phyloP scores from a whole-genome alignment of 1,140 invertebrate genomes.

The Calliphora vicina region DNA sequence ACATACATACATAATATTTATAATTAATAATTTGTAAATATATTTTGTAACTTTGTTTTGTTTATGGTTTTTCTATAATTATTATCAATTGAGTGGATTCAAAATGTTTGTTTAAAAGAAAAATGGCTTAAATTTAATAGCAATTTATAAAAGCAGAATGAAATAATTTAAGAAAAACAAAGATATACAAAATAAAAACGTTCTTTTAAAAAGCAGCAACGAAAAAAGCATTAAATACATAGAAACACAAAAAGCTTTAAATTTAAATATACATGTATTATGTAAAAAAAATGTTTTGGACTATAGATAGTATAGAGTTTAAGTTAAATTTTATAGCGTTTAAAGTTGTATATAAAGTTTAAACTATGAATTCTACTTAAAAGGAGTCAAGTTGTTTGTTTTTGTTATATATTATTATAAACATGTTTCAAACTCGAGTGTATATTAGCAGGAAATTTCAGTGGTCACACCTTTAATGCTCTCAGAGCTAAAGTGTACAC shows the following conservation, averaged over 20 bases:
- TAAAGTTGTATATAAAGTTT: neutral
- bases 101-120: too few relatives aligned
- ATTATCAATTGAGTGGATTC: too few relatives aligned
- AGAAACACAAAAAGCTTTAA: neutral
- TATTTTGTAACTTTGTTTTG: neutral
- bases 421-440: slow-evolving; percentile 6
- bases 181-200: neutral
- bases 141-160: neutral
- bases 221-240: neutral
- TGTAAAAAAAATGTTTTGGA: neutral
- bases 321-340: neutral
- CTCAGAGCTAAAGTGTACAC: slow-evolving; percentile 80
- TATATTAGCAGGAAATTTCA: slow-evolving; percentile 61
- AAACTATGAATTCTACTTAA: slow-evolving; percentile 1
- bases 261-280: neutral
- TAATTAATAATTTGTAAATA: slow-evolving; percentile 2
- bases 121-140: neutral
- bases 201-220: neutral
- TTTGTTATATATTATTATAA: slow-evolving; percentile 8
- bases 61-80: too few relatives aligned
- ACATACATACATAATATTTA: neutral
- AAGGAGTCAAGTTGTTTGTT: neutral
- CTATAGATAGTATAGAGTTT: neutral
- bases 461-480: slow-evolving; percentile 65
- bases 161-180: neutral